Percentiles rank a stretch among this genome's conserved stretches.
Conservation (phyloP, 2,113 vertebrate species). For the Pteropus alecto region DNA sequence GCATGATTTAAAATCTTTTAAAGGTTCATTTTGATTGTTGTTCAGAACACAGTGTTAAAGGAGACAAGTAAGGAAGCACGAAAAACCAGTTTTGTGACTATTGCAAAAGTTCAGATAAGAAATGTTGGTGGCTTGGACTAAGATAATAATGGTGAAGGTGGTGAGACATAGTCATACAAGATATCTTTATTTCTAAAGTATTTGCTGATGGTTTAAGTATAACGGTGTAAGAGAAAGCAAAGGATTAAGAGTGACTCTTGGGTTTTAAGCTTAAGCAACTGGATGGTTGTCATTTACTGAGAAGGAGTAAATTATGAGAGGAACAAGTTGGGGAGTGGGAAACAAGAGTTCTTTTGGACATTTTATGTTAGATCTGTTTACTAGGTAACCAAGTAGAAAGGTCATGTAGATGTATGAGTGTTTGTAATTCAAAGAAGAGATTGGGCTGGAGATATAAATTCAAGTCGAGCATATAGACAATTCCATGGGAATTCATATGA, state of each 20-base stretch:
- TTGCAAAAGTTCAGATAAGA: neutral
- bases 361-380: neutral
- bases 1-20: neutral
- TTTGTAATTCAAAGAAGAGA: neutral
- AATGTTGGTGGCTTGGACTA: neutral
- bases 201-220: neutral
- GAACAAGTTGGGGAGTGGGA: neutral
- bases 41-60: neutral
- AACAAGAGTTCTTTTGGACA: neutral
- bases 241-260: neutral
- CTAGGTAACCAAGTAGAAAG: neutral
- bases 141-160: neutral
- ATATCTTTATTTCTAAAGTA: neutral
- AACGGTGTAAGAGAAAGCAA: neutral
- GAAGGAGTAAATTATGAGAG: neutral
- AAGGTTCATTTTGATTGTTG: neutral
- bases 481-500: neutral
- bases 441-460: neutral
- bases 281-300: neutral
- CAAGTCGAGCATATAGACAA: neutral
- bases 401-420: neutral
- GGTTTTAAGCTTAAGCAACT: neutral
- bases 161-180: neutral
- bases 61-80: neutral
- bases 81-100: neutral